Base-by-base conservation (phyloP, 2,797 vertebrate species). In the Balearica regulorum region DNA sequence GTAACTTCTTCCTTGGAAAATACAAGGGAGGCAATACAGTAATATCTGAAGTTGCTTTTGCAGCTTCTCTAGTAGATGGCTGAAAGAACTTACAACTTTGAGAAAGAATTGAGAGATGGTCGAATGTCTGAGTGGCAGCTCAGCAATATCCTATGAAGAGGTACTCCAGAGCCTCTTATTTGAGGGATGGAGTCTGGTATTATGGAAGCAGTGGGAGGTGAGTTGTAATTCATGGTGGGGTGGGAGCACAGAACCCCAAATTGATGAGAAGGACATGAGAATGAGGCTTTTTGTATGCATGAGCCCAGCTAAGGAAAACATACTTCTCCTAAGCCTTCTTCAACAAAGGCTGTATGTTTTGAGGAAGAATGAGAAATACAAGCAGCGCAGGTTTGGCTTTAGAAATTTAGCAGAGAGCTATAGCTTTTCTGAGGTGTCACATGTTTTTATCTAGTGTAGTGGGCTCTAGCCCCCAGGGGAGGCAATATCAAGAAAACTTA, bases 381-480 rank as follows among this genome's bases (percentile, higher is more conserved):
- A 79, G 54, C 39, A 72, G 35, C 48, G 31, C 39, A 51, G 70
- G 39, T 69, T 65, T 65, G 46, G 39, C 62, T 89, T 72, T 12
- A 25, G 77, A 51, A 68, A 43, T 21, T 12, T 7, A 24, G 41
- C 28, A 78, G 33, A 7, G 31, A 3, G 13, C 18, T 49, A 3
- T 37, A 71, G 46, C 11, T 91, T 41, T 57, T 33, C 22, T 64
- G 33, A 72, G 64, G n/a, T 83, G 29, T 58, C 21, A 13, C 61
- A 16, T 0, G 0, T 46, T 62, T 54, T 76, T 33, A 12, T 13
- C 37, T 60, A 0, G 18, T 49, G 8, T 16, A 9, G 16, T 25
- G 39, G 39, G 43, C 55, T 73, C 24, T 44, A 46, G 8, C 37
- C 61, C 13, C 18, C 22, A 20, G 71, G 31, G n/a, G 77, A 31